A percentile compares a stretch with the other conserved stretches of the same genome.
Conservation (phyloP, 2,888 invertebrate genomes). For the Agriopis aurantiaria region DNA sequence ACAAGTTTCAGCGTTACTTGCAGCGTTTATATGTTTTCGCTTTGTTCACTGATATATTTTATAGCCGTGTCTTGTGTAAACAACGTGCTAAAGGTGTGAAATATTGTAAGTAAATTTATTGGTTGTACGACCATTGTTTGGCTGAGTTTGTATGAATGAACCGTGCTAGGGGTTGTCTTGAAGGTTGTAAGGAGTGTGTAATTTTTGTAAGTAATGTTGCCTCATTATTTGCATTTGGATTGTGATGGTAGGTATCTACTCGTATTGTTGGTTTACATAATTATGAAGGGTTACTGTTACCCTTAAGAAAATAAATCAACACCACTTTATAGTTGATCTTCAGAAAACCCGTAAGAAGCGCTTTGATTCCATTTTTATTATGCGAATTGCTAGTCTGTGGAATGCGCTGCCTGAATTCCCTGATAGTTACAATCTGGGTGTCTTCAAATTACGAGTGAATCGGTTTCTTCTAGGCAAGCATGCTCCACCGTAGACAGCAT, state of each 20-base stretch:
- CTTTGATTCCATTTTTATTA: no score
- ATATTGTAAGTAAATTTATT: conserved; percentile 82
- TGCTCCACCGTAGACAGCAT: no score
- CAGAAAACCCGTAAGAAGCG: no score
- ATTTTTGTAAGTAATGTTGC: conserved; percentile 42
- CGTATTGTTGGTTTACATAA: conserved; percentile 10
- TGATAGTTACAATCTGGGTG: no score
- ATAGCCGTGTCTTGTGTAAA: conserved; percentile 83
- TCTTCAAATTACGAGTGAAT: no score
- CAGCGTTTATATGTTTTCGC: conserved; percentile 72
- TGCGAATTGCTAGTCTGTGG: no score
- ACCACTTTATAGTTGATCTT: no score
- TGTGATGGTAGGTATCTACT: conserved; percentile 16
- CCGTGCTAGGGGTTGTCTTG: conserved; percentile 60
- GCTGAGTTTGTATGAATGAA: conserved; percentile 56
- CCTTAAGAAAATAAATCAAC: neutral
- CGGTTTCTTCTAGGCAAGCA: no score
- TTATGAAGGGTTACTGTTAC: neutral
- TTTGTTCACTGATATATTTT: conserved; percentile 82
- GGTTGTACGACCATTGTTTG: conserved; percentile 75
- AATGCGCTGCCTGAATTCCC: no score
- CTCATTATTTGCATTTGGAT: conserved; percentile 39
- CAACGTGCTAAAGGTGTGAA: conserved; percentile 78
- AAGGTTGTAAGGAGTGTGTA: conserved; percentile 40
- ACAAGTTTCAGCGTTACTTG: conserved; percentile 71